Conservation (phyloP, 2,113 vertebrate genomes). For the Chlorodrepanis virens region DNA sequence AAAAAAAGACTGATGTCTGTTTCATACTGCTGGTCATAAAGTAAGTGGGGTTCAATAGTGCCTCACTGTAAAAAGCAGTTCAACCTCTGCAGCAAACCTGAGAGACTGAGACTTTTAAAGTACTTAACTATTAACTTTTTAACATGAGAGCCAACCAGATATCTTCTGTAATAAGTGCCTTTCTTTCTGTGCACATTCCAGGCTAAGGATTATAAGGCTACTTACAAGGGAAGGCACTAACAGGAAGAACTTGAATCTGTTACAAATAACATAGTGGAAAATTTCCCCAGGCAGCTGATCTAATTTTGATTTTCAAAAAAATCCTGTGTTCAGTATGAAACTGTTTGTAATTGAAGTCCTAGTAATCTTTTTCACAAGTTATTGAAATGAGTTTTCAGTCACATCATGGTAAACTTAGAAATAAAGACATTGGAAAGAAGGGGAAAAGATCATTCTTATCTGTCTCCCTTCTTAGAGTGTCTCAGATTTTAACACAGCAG, state of each 20-base stretch:
- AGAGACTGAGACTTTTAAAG: neutral
- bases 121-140: neutral
- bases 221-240: neutral
- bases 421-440: neutral
- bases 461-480: neutral
- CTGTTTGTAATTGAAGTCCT: neutral
- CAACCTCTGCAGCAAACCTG: neutral
- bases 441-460: neutral
- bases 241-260: conserved; percentile 4
- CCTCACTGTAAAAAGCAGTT: neutral
- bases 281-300: conserved; percentile 10
- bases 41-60: neutral
- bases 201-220: neutral
- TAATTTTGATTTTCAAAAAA: conserved; percentile 35
- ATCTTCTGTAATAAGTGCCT: neutral
- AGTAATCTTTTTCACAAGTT: neutral
- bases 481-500: neutral
- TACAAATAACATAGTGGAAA: conserved; percentile 15
- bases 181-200: neutral
- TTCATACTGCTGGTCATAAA: neutral
- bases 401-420: neutral
- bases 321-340: neutral
- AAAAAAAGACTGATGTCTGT: neutral
- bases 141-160: neutral
- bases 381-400: conserved; percentile 8